phyloP scores from a whole-genome alignment of 2,797 vertebrate species.

The Coregonus ussuriensis region DNA sequence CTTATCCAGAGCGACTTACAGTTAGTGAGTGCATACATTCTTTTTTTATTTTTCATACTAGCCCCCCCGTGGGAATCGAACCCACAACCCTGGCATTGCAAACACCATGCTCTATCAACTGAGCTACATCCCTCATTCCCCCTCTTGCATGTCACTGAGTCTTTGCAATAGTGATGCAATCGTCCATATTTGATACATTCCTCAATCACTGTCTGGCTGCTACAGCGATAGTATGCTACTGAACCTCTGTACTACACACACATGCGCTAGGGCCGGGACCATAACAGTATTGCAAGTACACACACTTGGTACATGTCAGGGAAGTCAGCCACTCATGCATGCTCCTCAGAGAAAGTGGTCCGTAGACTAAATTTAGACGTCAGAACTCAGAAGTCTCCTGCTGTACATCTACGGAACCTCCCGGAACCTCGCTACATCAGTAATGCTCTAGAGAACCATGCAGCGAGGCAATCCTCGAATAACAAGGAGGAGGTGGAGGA shows the following conservation, averaged over 20 bases:
- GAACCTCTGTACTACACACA: not conserved
- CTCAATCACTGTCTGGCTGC: not conserved
- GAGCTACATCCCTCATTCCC: not conserved
- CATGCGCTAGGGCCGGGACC: not conserved
- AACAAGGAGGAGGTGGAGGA: not conserved
- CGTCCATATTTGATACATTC: not conserved
- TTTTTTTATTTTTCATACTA: no score
- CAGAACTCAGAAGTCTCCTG: not conserved
- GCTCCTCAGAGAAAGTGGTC: constrained; percentile 18
- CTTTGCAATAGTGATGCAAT: not conserved
- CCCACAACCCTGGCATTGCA: no score
- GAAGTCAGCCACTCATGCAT: constrained; percentile 22
- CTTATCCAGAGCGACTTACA: no score
- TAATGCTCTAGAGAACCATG: constrained; percentile 13
- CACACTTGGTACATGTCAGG: constrained; percentile 8
- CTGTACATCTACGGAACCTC: constrained; percentile 20
- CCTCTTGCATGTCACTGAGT: not conserved
- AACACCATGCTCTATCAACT: no score
- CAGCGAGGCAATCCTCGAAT: constrained; percentile 1
- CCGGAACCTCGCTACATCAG: not conserved
- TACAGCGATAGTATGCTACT: not conserved
- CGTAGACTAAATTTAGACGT: constrained; percentile 36
- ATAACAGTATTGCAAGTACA: not conserved
- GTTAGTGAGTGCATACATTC: no score
- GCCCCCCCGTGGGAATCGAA: no score